Evolutionary conservation across 2,113 vertebrate species (phyloP).

Genomic region (Merops nubicus): DNA sequence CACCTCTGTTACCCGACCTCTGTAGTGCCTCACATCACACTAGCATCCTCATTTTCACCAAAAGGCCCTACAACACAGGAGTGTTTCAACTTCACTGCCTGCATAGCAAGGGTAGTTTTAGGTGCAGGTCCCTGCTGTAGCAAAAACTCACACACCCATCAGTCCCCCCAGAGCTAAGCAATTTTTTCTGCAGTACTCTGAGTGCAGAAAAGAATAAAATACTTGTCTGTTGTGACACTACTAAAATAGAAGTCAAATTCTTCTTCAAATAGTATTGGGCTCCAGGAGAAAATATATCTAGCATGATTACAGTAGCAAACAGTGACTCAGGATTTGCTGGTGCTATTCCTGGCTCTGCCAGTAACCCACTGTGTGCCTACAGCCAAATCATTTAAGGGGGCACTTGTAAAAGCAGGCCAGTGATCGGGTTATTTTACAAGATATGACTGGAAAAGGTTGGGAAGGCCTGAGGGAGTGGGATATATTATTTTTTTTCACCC

Average conservation of each 20-base stretch:
- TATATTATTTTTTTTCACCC: background rate
- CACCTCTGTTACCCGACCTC: background rate
- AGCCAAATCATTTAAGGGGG: background rate
- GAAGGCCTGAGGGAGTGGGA: rapidly evolving
- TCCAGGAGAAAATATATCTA: background rate
- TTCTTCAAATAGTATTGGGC: background rate
- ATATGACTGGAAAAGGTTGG: background rate
- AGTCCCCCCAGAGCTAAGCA: background rate
- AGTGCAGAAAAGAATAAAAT: background rate
- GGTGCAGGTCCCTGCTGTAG: background rate
- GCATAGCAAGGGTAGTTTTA: background rate
- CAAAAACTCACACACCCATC: background rate
- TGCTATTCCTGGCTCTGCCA: conserved; percentile 38
- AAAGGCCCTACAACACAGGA: background rate
- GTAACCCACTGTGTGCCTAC: background rate
- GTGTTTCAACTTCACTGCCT: background rate
- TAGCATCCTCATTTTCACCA: background rate
- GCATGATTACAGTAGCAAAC: background rate
- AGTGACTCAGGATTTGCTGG: conserved; percentile 27
- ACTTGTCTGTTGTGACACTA: background rate
- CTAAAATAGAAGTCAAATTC: conserved; percentile 7
- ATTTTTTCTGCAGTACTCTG: background rate
- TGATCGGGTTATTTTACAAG: background rate
- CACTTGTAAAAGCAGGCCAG: background rate
- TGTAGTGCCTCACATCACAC: background rate